Evolutionary conservation across 1,140 invertebrate genomes (phyloP), one percentile per base, ranked within the genome.

Genomic region (Drosophila melanogaster): DNA sequence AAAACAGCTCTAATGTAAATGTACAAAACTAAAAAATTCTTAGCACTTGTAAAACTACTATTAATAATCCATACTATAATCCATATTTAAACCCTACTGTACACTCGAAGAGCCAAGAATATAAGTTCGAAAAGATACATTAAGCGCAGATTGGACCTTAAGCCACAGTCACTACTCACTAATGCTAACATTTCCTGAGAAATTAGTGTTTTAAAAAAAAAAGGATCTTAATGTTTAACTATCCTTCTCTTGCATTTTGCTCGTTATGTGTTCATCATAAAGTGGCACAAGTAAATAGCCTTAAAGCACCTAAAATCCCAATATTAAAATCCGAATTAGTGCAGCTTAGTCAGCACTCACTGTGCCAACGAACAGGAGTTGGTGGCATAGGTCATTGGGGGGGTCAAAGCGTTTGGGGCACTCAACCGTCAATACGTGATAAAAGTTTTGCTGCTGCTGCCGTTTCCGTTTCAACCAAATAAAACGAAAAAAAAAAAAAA

Each of bases 381-480:
- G 41, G 14, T 11, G n/a, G 19, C 30, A 37, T 2, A 46, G 44
- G 50, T 49, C 26, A 62, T 24, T 24, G 49, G 59, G 53, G 38
- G 38, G 60, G 60, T 60, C 43, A 57, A 74, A 60, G 60, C 61
- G 66, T 72, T 54, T 72, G 64, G 79, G 75, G 74, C 81, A 80
- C 72, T 84, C 81, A 86, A 86, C 81, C 74, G 77, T 86, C 81
- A 86, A 86, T 86, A 86, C 78, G 81, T 86, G 83, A 86, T 86
- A 86, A 86, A 86, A 86, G 81, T 81, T 70, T 66, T 70, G 49
- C 66, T 70, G 62, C 64, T 87, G 65, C 78, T 81, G 73, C 77
- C 69, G 81, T 86, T 81, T 85, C 81, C 81, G 81, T 80, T 74
- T 58, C 46, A 59, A 37, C 40, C 56, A 41, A 60, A 24, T 22